A percentile compares a stretch with the other conserved stretches of the same genome.
phyloP scores from a whole-genome alignment of 2,113 vertebrate genomes.

The Indicator indicator region DNA sequence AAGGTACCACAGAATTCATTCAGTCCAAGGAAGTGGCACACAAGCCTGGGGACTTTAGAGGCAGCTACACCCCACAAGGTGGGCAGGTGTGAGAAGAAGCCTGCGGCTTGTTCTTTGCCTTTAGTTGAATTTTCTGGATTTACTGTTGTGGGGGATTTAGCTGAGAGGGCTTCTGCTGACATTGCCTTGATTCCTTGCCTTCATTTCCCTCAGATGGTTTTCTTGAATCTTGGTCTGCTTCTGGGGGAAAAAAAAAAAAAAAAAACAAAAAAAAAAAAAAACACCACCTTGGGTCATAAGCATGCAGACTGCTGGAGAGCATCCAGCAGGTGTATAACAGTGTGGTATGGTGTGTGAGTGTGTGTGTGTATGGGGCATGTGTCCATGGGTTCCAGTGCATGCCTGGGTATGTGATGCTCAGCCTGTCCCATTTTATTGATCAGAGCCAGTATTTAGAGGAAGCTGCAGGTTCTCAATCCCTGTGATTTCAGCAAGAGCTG shows the following conservation, averaged over 20 bases:
- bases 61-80: not conserved
- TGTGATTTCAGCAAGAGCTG: constrained; percentile 13
- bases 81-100: not conserved
- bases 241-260: not conserved
- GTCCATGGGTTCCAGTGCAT: not conserved
- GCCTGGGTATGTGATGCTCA: not conserved
- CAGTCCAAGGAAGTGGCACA: not conserved
- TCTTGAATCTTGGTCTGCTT: not conserved
- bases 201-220: not conserved
- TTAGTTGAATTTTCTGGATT: not conserved
- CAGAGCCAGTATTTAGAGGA: not conserved
- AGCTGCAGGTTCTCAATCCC: not conserved
- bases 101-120: not conserved
- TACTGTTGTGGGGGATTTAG: not conserved
- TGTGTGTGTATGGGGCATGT: not conserved
- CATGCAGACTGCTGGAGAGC: not conserved
- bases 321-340: not conserved
- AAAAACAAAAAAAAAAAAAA: no score
- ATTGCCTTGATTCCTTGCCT: not conserved
- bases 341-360: not conserved
- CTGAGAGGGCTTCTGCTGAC: not conserved
- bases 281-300: not conserved
- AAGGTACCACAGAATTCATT: not conserved
- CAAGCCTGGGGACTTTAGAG: accelerated
- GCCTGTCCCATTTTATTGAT: not conserved